Evolutionary conservation across 2,797 vertebrate genomes (phyloP), one percentile per base, ranked within the genome.

Genomic region (Fistularia commersonii): DNA sequence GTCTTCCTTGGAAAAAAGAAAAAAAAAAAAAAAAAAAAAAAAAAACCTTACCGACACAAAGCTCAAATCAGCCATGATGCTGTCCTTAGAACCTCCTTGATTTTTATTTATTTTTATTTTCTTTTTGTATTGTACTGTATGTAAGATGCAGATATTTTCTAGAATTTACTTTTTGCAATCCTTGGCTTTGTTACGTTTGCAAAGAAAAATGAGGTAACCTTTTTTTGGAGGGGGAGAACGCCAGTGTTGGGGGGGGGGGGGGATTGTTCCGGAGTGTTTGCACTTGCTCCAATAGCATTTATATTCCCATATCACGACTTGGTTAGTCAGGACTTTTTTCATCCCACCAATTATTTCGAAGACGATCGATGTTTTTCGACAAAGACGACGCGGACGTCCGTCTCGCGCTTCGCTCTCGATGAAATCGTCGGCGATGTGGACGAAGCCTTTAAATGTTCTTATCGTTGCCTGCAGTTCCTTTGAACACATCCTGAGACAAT

Each of bases 1-100:
- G 93, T 96, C 93, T 96, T 98, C 92, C 93, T 90, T 91, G 86
- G 93, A 90, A 92, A 48, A 64, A 61, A 2, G 87, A 88, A 93
- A 6, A 87, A 88, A n/a, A n/a, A n/a, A n/a, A n/a, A n/a, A n/a
- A n/a, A n/a, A n/a, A n/a, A n/a, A n/a, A n/a, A n/a, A n/a, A n/a
- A n/a, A n/a, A n/a, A n/a, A n/a, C n/a, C n/a, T n/a, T n/a, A 93
- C 88, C 90, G 86, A 92, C 88, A 86, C 83, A 80, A 87, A 80
- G 79, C 82, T 87, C 77, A 81, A 85, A 81, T 75, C 62, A 71
- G 87, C 87, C 70, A 71, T 68, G 64, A 84, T 49, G 88, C 88
- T 88, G 79, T 91, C 82, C 82, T 67, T n/a, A n/a, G 87, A 76
- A 89, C 83, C 82, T 93, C 84, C 90, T 77, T 80, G 39, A 74